Base-by-base conservation (phyloP, 2,888 invertebrate species). In the Nineta flava region DNA sequence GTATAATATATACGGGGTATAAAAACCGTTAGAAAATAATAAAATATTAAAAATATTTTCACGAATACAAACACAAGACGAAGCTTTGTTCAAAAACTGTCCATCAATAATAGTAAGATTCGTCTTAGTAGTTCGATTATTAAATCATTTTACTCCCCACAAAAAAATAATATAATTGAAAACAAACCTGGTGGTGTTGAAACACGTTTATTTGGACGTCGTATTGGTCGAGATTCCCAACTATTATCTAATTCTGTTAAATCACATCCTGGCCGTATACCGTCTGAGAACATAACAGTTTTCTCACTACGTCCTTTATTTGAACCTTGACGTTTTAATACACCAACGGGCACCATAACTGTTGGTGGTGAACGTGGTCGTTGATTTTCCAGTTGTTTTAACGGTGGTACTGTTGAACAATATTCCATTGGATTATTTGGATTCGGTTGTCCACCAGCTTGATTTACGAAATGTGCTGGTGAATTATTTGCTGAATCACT, bases 361-460 rank as follows among this genome's bases (percentile, higher is more conserved):
- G 82, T 77, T 6, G 86, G 84, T 1, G 65, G 70, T 52, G 51
- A 71, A 72, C 57, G 68, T 69, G 55, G 68, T 61, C 57, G 61
- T 61, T 59, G 68, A 50, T 70, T 70, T 40, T 73, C 74, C 54
- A 79, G 79, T 68, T 87, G 87, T 61, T 83, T 76, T 57, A 81
- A 71, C 47, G 87, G 87, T 48, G 87, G 84, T 60, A 87, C 77
- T 43, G 82, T 83, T 52, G 86, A 86, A 68, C 87, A 87, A 67
- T 88, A 88, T 66, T 88, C 87, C 76, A 82, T 81, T 45, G 88
- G 87, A 68, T 88, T 87, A 67, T 86, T 86, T 47, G 87, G 87
- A 68, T 87, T 85, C 47, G 87, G 84, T 52, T 76, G 74, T 34
- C 41, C 34, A 55, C 73, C 69, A 52, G 63, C 64, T 17, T 54